Evolutionary conservation across 2,888 invertebrate species (phyloP).

Genomic region (Cyaniris semiargus): DNA sequence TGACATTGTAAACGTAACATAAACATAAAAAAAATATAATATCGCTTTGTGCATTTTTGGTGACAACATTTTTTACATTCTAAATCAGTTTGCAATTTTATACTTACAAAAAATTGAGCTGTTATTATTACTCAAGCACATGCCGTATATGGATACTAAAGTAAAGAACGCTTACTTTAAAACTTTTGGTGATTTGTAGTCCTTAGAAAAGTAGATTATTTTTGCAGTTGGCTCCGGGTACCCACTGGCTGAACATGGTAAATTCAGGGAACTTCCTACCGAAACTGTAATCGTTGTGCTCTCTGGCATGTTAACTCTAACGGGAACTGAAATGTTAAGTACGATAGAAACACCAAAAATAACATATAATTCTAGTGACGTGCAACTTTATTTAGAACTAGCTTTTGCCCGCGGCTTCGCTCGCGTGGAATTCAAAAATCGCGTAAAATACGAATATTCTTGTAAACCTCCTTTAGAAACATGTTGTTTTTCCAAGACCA

Average conservation of each 20-base stretch:
- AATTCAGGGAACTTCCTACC: constrained; percentile 43
- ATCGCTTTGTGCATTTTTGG: too few species aligned
- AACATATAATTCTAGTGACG: background rate
- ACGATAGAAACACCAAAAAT: background rate
- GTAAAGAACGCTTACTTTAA: constrained; percentile 44
- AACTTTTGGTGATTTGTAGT: constrained; percentile 27
- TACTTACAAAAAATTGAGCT: too few species aligned
- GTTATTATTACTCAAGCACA: too few species aligned
- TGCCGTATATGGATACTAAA: background rate
- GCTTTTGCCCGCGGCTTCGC: too few species aligned
- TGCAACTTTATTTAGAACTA: background rate
- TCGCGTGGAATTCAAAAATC: too few species aligned
- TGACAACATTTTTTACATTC: too few species aligned
- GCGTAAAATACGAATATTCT: too few species aligned
- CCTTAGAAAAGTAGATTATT: constrained; percentile 47
- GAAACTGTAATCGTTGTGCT: constrained; percentile 38
- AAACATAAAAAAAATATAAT: too few species aligned
- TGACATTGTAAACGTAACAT: background rate
- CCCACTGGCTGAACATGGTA: constrained; percentile 53
- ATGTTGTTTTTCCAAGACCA: too few species aligned
- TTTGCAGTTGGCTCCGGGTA: constrained; percentile 49
- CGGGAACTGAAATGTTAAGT: constrained; percentile 42
- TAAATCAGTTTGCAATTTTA: too few species aligned
- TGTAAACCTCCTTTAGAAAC: too few species aligned
- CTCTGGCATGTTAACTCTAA: constrained; percentile 46